Evolutionary conservation across 2,888 invertebrate genomes (phyloP).

Genomic region (Sycophila texana): DNA sequence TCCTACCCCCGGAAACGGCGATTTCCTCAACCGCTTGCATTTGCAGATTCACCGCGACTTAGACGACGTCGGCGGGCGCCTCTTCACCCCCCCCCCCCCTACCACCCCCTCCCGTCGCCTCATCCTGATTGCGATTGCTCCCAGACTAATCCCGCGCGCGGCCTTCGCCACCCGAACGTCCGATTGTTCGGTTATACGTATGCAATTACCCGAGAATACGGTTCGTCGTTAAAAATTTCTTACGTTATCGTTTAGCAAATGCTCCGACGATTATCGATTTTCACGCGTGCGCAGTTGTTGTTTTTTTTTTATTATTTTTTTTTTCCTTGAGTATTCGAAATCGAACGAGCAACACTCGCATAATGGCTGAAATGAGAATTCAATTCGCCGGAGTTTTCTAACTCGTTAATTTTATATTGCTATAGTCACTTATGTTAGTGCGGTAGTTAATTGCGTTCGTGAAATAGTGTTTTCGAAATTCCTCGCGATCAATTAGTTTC

Average conservation of each 20-base stretch:
- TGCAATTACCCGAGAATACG: neutral
- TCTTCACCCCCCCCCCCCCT: too few relatives aligned
- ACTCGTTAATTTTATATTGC: too few relatives aligned
- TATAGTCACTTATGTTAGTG: too few relatives aligned
- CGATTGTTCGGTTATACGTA: slow-evolving; percentile 18
- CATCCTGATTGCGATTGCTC: slow-evolving; percentile 43
- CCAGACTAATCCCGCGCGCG: slow-evolving; percentile 28
- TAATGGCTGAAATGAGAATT: too few relatives aligned
- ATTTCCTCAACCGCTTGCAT: slow-evolving; percentile 60
- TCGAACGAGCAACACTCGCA: too few relatives aligned
- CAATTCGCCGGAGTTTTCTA: too few relatives aligned
- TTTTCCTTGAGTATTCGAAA: too few relatives aligned
- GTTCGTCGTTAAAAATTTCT: neutral
- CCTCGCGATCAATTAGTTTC: too few relatives aligned
- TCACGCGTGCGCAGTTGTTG: too few relatives aligned
- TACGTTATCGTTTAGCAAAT: neutral
- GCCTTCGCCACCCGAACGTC: neutral
- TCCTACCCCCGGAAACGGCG: slow-evolving; percentile 58
- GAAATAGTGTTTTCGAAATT: too few relatives aligned
- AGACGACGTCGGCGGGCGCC: neutral
- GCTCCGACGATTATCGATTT: neutral
- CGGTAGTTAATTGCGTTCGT: too few relatives aligned
- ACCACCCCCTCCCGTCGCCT: slow-evolving; percentile 11
- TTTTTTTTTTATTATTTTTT: too few relatives aligned
- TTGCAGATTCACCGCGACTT: slow-evolving; percentile 57